These are phyloP conservation scores for Syngnathoides biaculeatus DNA, from an alignment of 2,113 vertebrate genomes.

Conservation along the genomic window DNA sequence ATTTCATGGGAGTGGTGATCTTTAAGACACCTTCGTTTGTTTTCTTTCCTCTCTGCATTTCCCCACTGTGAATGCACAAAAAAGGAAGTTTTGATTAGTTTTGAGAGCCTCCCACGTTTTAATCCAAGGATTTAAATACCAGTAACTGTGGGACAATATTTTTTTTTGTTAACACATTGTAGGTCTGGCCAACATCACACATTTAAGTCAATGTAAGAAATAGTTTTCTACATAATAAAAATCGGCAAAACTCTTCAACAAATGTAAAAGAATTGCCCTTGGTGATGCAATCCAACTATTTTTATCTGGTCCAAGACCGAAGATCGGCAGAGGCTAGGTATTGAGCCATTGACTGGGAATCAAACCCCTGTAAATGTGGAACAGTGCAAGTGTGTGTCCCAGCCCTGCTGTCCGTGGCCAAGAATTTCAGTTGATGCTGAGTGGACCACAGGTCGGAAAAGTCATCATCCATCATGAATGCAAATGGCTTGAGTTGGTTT, in stretches of 20 bases:
- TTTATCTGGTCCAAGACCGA: too few species aligned
- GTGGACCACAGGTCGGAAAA: conserved; percentile 65
- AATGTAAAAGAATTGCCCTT: not conserved
- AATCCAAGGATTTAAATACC: not conserved
- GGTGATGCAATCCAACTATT: too few species aligned
- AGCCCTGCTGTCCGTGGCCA: conserved; percentile 36
- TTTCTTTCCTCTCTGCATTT: not conserved
- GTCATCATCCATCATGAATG: conserved; percentile 73
- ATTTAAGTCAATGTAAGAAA: conserved; percentile 1
- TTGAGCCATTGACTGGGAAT: too few species aligned
- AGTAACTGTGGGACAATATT: conserved; percentile 19
- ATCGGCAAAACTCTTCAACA: conserved; percentile 12
- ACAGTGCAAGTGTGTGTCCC: conserved; percentile 25
- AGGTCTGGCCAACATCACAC: conserved; percentile 12
- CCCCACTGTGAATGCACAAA: not conserved
- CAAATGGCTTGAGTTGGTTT: conserved; percentile 74
- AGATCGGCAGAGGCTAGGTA: too few species aligned
- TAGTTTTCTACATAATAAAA: conserved; percentile 20
- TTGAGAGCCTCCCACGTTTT: not conserved
- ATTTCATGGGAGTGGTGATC: not conserved
- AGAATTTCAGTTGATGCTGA: conserved; percentile 62
- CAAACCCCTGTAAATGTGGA: conserved; percentile 2
- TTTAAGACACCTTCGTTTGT: not conserved
- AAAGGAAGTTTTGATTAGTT: not conserved
- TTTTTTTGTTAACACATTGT: not conserved